Conservation (phyloP, 2,888 invertebrate species). For the Hypomecis punctinalis region DNA sequence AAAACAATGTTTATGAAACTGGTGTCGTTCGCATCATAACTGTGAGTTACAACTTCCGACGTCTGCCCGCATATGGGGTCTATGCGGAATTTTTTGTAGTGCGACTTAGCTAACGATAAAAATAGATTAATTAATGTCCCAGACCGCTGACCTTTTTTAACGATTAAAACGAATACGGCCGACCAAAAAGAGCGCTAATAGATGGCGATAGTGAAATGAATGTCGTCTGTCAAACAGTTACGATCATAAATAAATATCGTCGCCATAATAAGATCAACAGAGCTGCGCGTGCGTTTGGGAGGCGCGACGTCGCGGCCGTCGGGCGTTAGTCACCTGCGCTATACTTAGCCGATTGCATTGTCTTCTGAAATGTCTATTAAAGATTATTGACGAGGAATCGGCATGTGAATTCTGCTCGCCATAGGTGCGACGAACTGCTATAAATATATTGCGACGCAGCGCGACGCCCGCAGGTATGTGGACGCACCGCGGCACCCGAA, state of each 20-base stretch:
- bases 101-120: conserved; percentile 56
- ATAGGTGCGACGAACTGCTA: conserved; percentile 84
- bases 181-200: conserved; percentile 35
- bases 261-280: conserved; percentile 82
- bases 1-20: conserved; percentile 86
- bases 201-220: conserved; percentile 58
- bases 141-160: conserved; percentile 38
- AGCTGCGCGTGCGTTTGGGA: conserved; percentile 67
- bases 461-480: conserved; percentile 64
- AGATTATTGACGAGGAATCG: conserved; percentile 85
- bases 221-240: conserved; percentile 73
- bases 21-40: conserved; percentile 84
- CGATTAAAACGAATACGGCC: conserved; percentile 37
- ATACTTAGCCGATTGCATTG: conserved; percentile 83
- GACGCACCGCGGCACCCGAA: conserved; percentile 40
- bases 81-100: conserved; percentile 76
- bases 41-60: conserved; percentile 85
- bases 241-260: conserved; percentile 78
- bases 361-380: conserved; percentile 85
- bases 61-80: conserved; percentile 77
- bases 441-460: conserved; percentile 67
- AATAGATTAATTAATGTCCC: conserved; percentile 57
- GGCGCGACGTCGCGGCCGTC: conserved; percentile 57
- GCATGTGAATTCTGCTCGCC: conserved; percentile 80
- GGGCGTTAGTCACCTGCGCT: conserved; percentile 80